A percentile compares a stretch with the other conserved stretches of the same genome.
phyloP scores from a whole-genome alignment of 2,797 vertebrate genomes.

The Clarias platycephalus region DNA sequence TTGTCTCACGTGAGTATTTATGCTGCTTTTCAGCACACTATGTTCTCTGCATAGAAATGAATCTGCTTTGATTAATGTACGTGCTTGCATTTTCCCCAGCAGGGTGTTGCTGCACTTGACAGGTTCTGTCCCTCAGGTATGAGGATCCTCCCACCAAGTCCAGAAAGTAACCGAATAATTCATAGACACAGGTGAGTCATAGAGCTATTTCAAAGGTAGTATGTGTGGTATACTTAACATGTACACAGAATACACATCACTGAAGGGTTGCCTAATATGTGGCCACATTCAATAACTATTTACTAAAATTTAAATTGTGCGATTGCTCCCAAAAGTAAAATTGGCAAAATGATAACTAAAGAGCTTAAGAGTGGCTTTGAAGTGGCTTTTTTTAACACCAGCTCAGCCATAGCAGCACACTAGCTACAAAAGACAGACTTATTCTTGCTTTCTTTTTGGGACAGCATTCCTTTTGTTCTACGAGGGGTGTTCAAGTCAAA shows the following conservation, averaged over 20 bases:
- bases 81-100: conserved; percentile 66
- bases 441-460: neutral
- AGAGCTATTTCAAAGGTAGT: neutral
- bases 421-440: neutral
- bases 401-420: neutral
- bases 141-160: conserved; percentile 88
- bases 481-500: too few relatives aligned
- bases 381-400: neutral
- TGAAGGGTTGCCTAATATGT: neutral
- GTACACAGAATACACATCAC: neutral
- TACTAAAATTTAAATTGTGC: neutral
- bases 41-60: neutral
- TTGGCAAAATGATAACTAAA: neutral
- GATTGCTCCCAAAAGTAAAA: neutral
- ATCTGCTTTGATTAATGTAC: neutral
- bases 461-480: neutral
- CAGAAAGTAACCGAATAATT: conserved; percentile 88
- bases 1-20: conserved; percentile 87
- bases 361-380: neutral
- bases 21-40: neutral
- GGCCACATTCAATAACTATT: neutral
- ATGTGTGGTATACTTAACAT: neutral
- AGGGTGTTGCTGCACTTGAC: conserved; percentile 91
- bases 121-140: conserved; percentile 85
- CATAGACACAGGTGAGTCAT: conserved; percentile 90